Evolutionary conservation across 2,888 invertebrate species (phyloP), one percentile per base, ranked within the genome.

Genomic region (Clostera curtula): DNA sequence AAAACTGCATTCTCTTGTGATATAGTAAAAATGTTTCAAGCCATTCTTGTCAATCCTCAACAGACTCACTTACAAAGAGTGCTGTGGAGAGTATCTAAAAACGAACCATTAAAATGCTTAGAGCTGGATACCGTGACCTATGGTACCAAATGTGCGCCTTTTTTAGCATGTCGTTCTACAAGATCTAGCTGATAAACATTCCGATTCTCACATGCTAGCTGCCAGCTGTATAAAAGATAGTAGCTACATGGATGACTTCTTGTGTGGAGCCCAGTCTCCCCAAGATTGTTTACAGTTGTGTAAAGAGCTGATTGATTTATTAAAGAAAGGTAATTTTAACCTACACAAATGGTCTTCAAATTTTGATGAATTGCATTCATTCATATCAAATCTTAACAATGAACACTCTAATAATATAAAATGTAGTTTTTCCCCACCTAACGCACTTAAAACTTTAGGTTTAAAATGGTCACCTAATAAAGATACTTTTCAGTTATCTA

Each of bases 11-110:
- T 43, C 13, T 25, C 29, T 5, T 31, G 27, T 17, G 40, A 43
- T 14, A 36, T 38, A 17, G 25, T 34, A 6, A 36, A 36, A 28
- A 36, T 34, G 40, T 40, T 31, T 11, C 11, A 33, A n/a, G 13
- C 15, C 8, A 38, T 41, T 16, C 22, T 24, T 9, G 15, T 42
- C 13, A 34, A 36, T 25, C 29, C 27, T 10, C 8, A 29, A 12
- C 36, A 38, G 9, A 12, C 18, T n/a, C 18, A 16, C 4, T 7
- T 18, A 5, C 18, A 18, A 8, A 18, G 18, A 18, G 8, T 18
- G 3, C 8, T 18, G 18, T 18, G 18, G 18, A 18, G 18, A 18
- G 18, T 3, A 18, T 18, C 18, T n/a, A 18, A 18, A 18, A n/a
- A 3, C 3, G n/a, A n/a, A n/a, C 18, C 18, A 18, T 7, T 18